A percentile compares a stretch with the other conserved stretches of the same genome.
phyloP scores from a whole-genome alignment of 2,113 vertebrate genomes.

The Atlantisia rogersi region DNA sequence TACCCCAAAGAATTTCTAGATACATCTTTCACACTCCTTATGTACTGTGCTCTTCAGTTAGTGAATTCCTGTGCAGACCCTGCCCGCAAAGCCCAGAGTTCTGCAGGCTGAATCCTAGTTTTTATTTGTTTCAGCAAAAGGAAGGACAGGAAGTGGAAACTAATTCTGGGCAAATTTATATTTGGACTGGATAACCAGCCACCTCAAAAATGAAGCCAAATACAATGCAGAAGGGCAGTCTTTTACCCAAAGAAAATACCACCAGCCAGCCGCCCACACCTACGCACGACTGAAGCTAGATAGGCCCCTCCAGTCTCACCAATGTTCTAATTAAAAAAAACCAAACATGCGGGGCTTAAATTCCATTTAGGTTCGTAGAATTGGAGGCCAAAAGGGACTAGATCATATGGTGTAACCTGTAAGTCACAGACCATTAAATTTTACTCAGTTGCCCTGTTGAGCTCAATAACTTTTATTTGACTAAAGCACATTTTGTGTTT shows the following conservation, averaged over 20 bases:
- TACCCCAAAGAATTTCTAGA: constrained; percentile 12
- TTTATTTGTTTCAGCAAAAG: constrained; percentile 15
- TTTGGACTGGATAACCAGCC: constrained; percentile 33
- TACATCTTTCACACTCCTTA: background rate
- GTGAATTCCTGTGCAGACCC: background rate
- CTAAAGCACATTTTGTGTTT: background rate
- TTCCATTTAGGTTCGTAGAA: constrained; percentile 43
- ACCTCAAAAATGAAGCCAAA: constrained; percentile 42
- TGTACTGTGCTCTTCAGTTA: background rate
- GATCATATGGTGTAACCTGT: constrained; percentile 31
- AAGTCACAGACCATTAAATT: constrained; percentile 54
- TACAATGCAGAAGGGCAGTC: constrained; percentile 19
- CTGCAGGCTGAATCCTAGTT: background rate
- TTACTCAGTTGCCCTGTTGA: constrained; percentile 40
- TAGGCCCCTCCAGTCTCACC: constrained; percentile 36
- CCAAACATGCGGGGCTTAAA: background rate
- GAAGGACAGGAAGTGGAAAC: constrained; percentile 51
- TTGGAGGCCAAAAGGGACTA: constrained; percentile 30
- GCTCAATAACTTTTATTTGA: constrained; percentile 54
- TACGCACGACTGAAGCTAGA: background rate
- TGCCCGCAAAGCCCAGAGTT: background rate
- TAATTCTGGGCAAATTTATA: constrained; percentile 10
- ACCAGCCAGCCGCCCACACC: background rate
- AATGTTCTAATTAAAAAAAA: constrained; percentile 24
- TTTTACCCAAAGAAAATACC: constrained; percentile 18